Base-by-base conservation (phyloP, 2,888 invertebrate species). In the Ochlodes sylvanus region DNA sequence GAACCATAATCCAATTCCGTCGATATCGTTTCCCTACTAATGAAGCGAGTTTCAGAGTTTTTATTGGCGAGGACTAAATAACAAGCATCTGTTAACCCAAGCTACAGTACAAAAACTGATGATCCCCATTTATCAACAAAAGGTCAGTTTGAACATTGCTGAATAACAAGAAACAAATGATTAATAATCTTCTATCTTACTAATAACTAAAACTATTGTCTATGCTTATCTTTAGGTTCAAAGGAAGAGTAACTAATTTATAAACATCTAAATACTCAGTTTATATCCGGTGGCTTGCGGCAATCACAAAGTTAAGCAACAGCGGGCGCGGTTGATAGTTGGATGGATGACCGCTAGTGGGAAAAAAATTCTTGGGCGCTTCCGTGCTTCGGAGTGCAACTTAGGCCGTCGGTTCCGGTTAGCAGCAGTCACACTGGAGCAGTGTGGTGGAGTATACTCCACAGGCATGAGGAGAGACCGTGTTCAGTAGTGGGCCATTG, bases 1-100 rank as follows among this genome's bases (percentile, higher is more conserved):
- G 58, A 66, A 66, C 65, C 58, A 66, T 66, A 66, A 66, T 41
- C 52, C 52, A 41, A 50, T 57, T 57, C 57, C 14, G 47, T 64
- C 47, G 34, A 57, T 38, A 19, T 65, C 41, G 50, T 27, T 41
- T 41, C 15, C 21, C 17, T 14, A 12, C n/a, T 65, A 47, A 50
- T 38, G 19, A 52, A 27, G 52, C 21, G 52, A 52, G 52, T 52
- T 38, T 52, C 7, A 4, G 14, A 17, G 7, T 12, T 52, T 52
- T 52, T 27, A 4, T 4, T 14, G 12, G 38, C 52, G 12, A 27
- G 14, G 5, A 21, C 21, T 27, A 50, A 19, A 27, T 52, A 14
- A 52, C 52, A 14, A 12, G 21, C 2, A 12, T 38, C 9, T 38
- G 7, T 21, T 27, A 3, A 52, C 14, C 52, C 7, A 27, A 52